Evolutionary conservation across 2,888 invertebrate species (phyloP).

Genomic region (Podotricha telesiphe): DNA sequence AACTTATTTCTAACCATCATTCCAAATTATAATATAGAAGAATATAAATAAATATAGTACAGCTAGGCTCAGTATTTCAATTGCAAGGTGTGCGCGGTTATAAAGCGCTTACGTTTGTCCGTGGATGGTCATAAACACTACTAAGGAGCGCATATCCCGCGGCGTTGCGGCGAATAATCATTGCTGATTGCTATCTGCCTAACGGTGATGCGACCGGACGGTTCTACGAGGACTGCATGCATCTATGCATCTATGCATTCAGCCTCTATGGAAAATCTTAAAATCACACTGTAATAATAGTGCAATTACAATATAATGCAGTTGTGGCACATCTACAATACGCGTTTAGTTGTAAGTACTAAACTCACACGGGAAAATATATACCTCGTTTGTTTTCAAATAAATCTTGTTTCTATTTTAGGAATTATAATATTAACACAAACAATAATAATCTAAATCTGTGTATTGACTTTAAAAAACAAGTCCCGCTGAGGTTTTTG

Average conservation of each 20-base stretch:
- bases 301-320: background rate
- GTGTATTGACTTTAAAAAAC: too few relatives aligned
- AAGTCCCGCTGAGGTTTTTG: too few relatives aligned
- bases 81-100: conserved; percentile 22
- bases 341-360: background rate
- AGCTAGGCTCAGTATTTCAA: conserved; percentile 13
- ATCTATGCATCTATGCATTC: background rate
- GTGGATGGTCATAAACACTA: conserved; percentile 34
- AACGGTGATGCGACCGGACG: conserved; percentile 44
- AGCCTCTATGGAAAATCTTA: background rate
- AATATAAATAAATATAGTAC: conserved; percentile 23
- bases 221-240: conserved; percentile 9
- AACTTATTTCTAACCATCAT: background rate
- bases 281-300: background rate
- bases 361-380: background rate
- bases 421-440: too few relatives aligned
- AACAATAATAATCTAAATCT: too few relatives aligned
- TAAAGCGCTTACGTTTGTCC: conserved; percentile 30
- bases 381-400: too few relatives aligned
- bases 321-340: background rate
- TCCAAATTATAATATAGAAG: background rate
- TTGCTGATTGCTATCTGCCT: conserved; percentile 60
- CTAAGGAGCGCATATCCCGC: conserved; percentile 45
- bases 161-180: conserved; percentile 57
- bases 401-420: too few relatives aligned